phyloP scores from a whole-genome alignment of 2,113 vertebrate species.

The Dermatemys mawii region DNA sequence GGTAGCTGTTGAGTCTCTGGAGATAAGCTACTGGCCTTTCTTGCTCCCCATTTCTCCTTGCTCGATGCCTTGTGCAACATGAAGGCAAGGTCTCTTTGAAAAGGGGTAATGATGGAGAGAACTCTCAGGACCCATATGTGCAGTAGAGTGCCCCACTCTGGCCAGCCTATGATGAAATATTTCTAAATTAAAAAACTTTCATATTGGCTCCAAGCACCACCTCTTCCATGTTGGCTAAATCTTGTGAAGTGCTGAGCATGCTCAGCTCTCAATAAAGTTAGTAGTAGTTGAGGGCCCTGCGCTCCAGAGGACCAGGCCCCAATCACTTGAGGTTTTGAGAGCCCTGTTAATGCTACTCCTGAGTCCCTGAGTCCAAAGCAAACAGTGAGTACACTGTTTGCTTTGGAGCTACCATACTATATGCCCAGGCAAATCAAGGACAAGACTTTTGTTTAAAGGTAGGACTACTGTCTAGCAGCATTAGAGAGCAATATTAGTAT shows the following conservation, averaged over 20 bases:
- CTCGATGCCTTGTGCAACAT: not conserved
- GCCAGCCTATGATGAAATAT: not conserved
- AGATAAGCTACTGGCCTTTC: not conserved
- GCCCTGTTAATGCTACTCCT: not conserved
- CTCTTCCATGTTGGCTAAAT: not conserved
- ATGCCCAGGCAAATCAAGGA: not conserved
- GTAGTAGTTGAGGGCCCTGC: not conserved
- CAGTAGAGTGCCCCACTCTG: not conserved
- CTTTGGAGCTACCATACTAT: not conserved
- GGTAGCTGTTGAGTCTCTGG: not conserved
- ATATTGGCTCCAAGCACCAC: not conserved
- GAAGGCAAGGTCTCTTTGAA: not conserved
- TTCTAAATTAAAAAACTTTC: not conserved
- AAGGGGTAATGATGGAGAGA: not conserved
- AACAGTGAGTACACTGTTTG: too few relatives aligned
- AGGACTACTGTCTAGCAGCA: fast-evolving
- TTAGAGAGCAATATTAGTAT: not conserved
- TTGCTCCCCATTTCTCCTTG: not conserved
- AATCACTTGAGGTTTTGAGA: not conserved
- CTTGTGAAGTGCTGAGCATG: not conserved
- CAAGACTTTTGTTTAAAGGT: not conserved
- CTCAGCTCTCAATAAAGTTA: not conserved
- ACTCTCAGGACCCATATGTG: not conserved
- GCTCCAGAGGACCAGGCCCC: not conserved
- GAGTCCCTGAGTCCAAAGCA: too few relatives aligned